Evolutionary conservation across 2,888 invertebrate genomes (phyloP).

Genomic region (Drosophila diplacantha): DNA sequence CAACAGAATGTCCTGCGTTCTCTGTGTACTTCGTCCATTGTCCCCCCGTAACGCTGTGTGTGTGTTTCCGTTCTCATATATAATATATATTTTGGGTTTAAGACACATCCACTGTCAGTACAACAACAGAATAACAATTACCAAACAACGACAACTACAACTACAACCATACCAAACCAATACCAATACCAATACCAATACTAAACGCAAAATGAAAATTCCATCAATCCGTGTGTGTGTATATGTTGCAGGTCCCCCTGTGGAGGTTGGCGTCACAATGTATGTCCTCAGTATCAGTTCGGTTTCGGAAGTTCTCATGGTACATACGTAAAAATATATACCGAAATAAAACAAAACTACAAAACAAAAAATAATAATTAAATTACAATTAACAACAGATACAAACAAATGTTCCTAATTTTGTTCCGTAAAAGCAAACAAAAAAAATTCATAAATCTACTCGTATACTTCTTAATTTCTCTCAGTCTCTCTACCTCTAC

Average conservation of each 20-base stretch:
- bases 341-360: conserved; percentile 31
- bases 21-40: conserved; percentile 15
- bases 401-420: conserved; percentile 33
- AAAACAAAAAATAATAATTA: conserved; percentile 10
- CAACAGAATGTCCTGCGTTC: conserved; percentile 21
- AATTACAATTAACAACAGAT: conserved; percentile 49
- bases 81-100: conserved; percentile 40
- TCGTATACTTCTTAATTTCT: conserved; percentile 45
- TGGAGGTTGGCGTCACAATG: conserved; percentile 98
- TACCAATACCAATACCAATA: conserved; percentile 28
- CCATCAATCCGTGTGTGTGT: conserved; percentile 76
- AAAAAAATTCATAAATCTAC: conserved; percentile 47
- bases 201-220: conserved; percentile 40
- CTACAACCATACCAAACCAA: conserved; percentile 17
- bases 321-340: conserved; percentile 79
- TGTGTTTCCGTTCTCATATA: conserved; percentile 42
- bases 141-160: conserved; percentile 37
- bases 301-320: conserved; percentile 99
- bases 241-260: conserved; percentile 93
- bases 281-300: conserved; percentile 99
- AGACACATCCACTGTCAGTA: conserved; percentile 25
- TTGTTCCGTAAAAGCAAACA: conserved; percentile 34
- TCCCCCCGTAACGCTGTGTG: conserved; percentile 37
- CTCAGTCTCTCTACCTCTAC: conserved; percentile 44
- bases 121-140: conserved; percentile 25